A percentile compares a stretch with the other conserved stretches of the same genome.
phyloP scores from a whole-genome alignment of 2,797 vertebrate genomes.

The Smutsia gigantea region DNA sequence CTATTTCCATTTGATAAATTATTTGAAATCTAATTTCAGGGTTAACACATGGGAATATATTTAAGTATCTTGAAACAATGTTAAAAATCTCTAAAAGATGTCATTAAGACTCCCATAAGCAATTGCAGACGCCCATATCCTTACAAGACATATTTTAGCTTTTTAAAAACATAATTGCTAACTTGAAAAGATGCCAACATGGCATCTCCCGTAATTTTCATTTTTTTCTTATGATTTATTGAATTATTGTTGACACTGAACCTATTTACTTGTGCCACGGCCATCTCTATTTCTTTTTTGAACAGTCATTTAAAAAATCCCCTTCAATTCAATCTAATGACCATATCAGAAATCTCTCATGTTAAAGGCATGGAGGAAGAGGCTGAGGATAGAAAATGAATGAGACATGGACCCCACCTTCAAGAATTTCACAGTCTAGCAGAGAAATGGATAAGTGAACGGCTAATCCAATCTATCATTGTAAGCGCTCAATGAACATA shows the following conservation, averaged over 20 bases:
- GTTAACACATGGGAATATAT: neutral
- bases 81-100: constrained; percentile 18
- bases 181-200: constrained; percentile 8
- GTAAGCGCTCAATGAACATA: neutral
- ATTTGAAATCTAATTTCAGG: constrained; percentile 47
- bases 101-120: neutral
- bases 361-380: neutral
- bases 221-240: neutral
- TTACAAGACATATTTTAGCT: neutral
- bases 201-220: neutral
- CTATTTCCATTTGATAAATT: constrained; percentile 33
- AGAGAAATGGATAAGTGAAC: neutral
- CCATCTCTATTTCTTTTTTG: neutral
- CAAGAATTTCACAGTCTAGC: neutral
- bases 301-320: neutral
- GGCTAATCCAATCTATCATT: neutral
- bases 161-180: neutral
- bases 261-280: neutral
- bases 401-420: neutral
- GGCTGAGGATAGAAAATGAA: neutral
- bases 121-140: neutral
- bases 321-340: neutral
- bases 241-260: neutral
- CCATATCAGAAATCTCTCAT: neutral
- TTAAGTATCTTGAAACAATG: neutral